Evolutionary conservation across 2,888 invertebrate species (phyloP).

Genomic region (Lomographa bimaculata): DNA sequence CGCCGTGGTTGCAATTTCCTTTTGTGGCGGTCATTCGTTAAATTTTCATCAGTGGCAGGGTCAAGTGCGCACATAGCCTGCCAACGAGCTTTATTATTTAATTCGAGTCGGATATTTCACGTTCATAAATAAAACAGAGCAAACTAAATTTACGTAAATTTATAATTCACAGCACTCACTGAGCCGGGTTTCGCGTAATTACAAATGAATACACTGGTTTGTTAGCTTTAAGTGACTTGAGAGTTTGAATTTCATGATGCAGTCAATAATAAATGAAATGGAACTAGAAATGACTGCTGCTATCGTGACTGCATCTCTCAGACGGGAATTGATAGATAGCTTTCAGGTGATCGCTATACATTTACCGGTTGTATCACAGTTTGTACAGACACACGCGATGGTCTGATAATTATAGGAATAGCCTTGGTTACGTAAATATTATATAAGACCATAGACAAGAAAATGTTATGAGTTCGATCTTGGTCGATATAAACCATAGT

Average conservation of each 20-base stretch:
- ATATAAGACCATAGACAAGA: too few relatives aligned
- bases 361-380: too few relatives aligned
- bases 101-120: conserved; percentile 55
- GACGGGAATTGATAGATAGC: conserved; percentile 16
- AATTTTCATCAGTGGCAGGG: conserved; percentile 61
- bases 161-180: conserved; percentile 43
- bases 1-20: conserved; percentile 61
- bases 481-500: too few relatives aligned
- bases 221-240: conserved; percentile 19
- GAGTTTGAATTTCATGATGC: not conserved
- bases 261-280: conserved; percentile 1
- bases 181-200: conserved; percentile 41
- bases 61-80: conserved; percentile 48
- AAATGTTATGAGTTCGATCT: too few relatives aligned
- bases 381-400: too few relatives aligned
- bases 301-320: conserved; percentile 3
- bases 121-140: conserved; percentile 57
- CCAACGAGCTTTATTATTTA: conserved; percentile 54
- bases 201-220: conserved; percentile 34
- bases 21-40: conserved; percentile 68
- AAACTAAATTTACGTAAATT: conserved; percentile 52
- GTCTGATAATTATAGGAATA: too few relatives aligned
- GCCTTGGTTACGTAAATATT: too few relatives aligned
- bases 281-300: not conserved
- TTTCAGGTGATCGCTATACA: conserved; percentile 13